A percentile compares a stretch with the other conserved stretches of the same genome.
Conservation (phyloP, 2,888 invertebrate genomes). For the Dryobotodes eremita region DNA sequence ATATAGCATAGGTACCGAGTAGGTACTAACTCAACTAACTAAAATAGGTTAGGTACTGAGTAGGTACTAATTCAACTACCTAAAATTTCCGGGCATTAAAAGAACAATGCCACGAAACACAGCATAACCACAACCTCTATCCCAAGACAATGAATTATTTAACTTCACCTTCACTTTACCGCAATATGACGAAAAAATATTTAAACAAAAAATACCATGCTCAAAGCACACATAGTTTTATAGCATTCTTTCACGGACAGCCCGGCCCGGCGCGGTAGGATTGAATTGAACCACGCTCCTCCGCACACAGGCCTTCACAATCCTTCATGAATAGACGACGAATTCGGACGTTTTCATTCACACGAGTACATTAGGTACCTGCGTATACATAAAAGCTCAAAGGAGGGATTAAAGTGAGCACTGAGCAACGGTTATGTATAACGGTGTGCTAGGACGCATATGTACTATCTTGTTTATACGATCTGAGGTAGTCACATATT, state of each 20-base stretch:
- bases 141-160: slow-evolving; percentile 2
- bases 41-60: too few relatives aligned
- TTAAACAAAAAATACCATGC: slow-evolving; percentile 33
- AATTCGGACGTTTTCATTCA: slow-evolving; percentile 21
- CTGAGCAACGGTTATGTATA: background rate
- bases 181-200: slow-evolving; percentile 15
- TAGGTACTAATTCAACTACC: too few relatives aligned
- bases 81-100: background rate
- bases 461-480: background rate
- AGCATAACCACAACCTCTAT: background rate
- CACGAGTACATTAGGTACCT: slow-evolving; percentile 16
- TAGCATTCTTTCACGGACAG: slow-evolving; percentile 55
- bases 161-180: slow-evolving; percentile 4
- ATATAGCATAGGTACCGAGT: too few relatives aligned
- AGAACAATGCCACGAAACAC: background rate
- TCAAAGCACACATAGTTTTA: slow-evolving; percentile 40
- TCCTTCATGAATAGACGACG: slow-evolving; percentile 28
- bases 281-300: slow-evolving; percentile 4
- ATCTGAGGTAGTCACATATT: background rate
- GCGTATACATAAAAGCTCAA: slow-evolving; percentile 12
- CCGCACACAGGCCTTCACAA: slow-evolving; percentile 1
- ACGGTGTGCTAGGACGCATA: too few relatives aligned
- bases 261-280: background rate
- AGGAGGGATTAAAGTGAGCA: background rate
- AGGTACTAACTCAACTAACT: too few relatives aligned